Evolutionary conservation across 1,140 invertebrate species (phyloP).

Genomic region (Drosophila watanabei): DNA sequence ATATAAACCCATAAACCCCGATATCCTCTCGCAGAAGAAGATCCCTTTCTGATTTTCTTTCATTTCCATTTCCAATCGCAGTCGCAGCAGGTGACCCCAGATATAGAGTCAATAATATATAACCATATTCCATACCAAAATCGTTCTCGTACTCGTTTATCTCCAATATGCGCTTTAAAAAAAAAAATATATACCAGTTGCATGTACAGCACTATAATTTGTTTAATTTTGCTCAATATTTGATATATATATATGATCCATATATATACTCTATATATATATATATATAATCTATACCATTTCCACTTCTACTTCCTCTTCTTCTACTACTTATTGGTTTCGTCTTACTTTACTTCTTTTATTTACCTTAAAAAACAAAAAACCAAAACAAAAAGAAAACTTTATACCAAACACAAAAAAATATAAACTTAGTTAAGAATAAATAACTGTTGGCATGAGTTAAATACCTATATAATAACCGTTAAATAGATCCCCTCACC

Average conservation of each 20-base stretch:
- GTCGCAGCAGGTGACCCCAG: not conserved
- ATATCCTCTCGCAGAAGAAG: not conserved
- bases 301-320: conserved; percentile 56
- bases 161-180: conserved; percentile 58
- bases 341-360: conserved; percentile 42
- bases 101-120: conserved; percentile 16
- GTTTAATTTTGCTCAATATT: conserved; percentile 48
- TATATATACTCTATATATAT: conserved; percentile 41
- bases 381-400: conserved; percentile 2
- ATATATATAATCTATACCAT: conserved; percentile 46
- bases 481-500: not conserved
- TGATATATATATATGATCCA: conserved; percentile 34
- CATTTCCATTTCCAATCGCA: conserved; percentile 28
- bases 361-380: conserved; percentile 21
- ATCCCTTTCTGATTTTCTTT: conserved; percentile 4
- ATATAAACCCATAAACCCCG: not conserved
- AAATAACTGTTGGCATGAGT: conserved; percentile 47
- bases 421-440: conserved; percentile 38
- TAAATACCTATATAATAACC: conserved; percentile 26
- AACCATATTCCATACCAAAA: conserved; percentile 39
- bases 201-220: conserved; percentile 77
- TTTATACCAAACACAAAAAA: conserved; percentile 18
- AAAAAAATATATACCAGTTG: conserved; percentile 60
- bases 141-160: conserved; percentile 53
- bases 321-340: conserved; percentile 48